phyloP scores from a whole-genome alignment of 1,140 invertebrate genomes.

The Thaumatotibia leucotreta region DNA sequence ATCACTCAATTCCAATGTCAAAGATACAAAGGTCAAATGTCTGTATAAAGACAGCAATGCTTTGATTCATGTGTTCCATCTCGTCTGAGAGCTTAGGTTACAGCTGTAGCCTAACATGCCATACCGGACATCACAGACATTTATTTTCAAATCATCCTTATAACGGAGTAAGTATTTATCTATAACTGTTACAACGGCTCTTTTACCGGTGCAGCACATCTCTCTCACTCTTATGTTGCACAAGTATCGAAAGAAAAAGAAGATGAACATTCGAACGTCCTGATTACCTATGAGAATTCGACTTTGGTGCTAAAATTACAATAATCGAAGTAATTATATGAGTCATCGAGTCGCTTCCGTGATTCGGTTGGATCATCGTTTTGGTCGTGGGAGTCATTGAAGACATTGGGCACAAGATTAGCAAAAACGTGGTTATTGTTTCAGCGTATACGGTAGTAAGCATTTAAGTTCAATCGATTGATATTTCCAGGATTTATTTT shows the following conservation, averaged over 20 bases:
- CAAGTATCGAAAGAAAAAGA: neutral
- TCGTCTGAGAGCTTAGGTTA: neutral
- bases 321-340: constrained; percentile 10
- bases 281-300: neutral
- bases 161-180: neutral
- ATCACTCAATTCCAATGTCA: neutral
- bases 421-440: neutral
- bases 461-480: neutral
- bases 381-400: constrained; percentile 25
- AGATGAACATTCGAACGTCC: neutral
- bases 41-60: neutral
- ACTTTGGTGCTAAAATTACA: constrained; percentile 5
- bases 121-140: neutral
- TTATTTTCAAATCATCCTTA: constrained; percentile 1
- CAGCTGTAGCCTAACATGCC: neutral
- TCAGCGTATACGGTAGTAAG: neutral
- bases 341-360: constrained; percentile 12
- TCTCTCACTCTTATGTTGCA: neutral
- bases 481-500: neutral
- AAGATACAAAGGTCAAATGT: neutral
- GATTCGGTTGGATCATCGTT: constrained; percentile 16
- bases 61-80: neutral
- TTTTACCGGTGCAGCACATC: neutral
- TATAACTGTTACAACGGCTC: neutral
- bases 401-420: neutral